Evolutionary conservation across 2,797 vertebrate genomes (phyloP).

Genomic region (Orientallactaga sibirica): DNA sequence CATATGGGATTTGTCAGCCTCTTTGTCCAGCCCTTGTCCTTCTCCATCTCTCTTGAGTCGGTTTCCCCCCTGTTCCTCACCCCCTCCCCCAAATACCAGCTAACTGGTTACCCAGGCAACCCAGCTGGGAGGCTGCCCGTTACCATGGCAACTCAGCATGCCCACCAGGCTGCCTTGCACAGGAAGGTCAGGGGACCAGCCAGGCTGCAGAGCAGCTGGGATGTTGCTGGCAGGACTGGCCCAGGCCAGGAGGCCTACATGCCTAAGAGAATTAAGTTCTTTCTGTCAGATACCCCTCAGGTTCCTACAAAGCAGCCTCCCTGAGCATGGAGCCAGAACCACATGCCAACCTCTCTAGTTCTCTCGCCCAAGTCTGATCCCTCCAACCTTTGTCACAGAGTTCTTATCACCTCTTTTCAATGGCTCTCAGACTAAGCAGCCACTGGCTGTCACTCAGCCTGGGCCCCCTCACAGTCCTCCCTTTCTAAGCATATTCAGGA

Average conservation of each 20-base stretch:
- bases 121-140: constrained; percentile 83
- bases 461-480: no score
- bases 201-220: constrained; percentile 65
- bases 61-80: constrained; percentile 61
- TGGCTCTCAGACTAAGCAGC: background rate
- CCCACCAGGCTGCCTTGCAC: constrained; percentile 77
- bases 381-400: background rate
- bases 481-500: background rate
- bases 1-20: constrained; percentile 61
- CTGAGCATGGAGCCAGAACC: background rate
- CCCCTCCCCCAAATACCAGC: constrained; percentile 73
- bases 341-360: background rate
- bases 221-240: constrained; percentile 53
- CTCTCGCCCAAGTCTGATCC: background rate
- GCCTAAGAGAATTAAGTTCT: constrained; percentile 66
- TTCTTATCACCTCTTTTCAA: background rate
- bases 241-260: constrained; percentile 1
- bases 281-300: constrained; percentile 22
- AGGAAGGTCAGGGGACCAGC: constrained; percentile 83
- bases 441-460: background rate
- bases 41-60: constrained; percentile 72
- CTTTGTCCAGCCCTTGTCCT: constrained; percentile 67
- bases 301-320: constrained; percentile 15
- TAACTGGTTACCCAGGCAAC: constrained; percentile 87
- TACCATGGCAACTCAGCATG: constrained; percentile 83